phyloP scores from a whole-genome alignment of 2,888 invertebrate species.

The Cerceris ruficornis region DNA sequence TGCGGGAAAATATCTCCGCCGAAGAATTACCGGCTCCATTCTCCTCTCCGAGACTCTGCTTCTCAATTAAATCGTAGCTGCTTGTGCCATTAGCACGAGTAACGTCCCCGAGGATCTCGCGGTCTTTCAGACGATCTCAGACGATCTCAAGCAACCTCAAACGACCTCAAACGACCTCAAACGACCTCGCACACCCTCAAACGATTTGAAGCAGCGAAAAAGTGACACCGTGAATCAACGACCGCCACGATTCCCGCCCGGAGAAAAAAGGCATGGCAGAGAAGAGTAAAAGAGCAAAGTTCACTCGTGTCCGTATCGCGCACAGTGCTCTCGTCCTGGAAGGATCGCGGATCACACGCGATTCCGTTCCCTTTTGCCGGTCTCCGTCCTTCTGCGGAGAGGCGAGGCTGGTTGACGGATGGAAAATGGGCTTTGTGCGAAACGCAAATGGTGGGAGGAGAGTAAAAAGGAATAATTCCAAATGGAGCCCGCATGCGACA shows the following conservation, averaged over 20 bases:
- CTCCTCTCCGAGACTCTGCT: too few species aligned
- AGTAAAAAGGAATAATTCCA: conserved; percentile 71
- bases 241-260: too few species aligned
- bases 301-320: conserved; percentile 1
- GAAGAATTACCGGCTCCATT: not conserved
- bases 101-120: too few species aligned
- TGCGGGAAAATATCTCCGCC: not conserved
- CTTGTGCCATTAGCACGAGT: too few species aligned
- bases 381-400: not conserved
- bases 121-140: too few species aligned
- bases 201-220: too few species aligned
- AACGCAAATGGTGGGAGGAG: conserved; percentile 59
- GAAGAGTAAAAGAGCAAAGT: not conserved
- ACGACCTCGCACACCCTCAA: too few species aligned
- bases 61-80: too few species aligned
- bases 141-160: too few species aligned
- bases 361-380: conserved; percentile 38
- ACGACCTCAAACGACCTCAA: too few species aligned
- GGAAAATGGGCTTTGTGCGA: conserved; percentile 68
- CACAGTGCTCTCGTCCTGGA: conserved; percentile 18
- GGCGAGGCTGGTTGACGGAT: conserved; percentile 35
- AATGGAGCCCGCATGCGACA: conserved; percentile 71
- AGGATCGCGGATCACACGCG: conserved; percentile 36
- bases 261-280: too few species aligned
- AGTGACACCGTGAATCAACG: too few species aligned